Base-by-base conservation (phyloP, 2,888 invertebrate genomes). In the Copidosoma aretas region DNA sequence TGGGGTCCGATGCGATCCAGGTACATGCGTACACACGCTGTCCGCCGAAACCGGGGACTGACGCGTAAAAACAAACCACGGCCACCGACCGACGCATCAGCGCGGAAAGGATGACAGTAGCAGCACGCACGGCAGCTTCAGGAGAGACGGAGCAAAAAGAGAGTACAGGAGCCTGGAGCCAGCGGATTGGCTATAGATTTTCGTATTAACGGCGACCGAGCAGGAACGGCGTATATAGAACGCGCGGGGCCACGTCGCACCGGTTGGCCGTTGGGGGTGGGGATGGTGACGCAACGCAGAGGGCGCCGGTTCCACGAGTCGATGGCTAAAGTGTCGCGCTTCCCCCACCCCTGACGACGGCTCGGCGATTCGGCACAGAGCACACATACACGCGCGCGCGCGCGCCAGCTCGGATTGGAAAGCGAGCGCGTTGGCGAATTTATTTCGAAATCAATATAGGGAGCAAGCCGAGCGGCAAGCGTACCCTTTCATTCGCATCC, bases 381-480 rank as follows among this genome's bases (percentile, higher is more conserved):
- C 8, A 8, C 32, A 32, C 32, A 32, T 8, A 32, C 32, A 32
- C 32, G 8, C 32, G 8, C 32, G 32, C 4, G 32, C 32, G 32
- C 32, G 22, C 19, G 53, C 17, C 32, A n/a, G 39, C 19, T 19
- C 5, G 15, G 59, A 5, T 10, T 22, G 22, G 32, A 32, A 32
- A 32, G 32, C 32, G 32, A 15, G 24, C 8, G 25, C 17, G 25
- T 41, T 43, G 22, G 59, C 60, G 70, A 70, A 70, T 71, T 71
- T 74, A 71, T 74, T 67, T 73, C 70, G 70, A 72, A 77, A 79
- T 79, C 79, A 77, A 79, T 79, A 79, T 75, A 73, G 73, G 65
- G 56, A 67, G 21, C 46, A 43, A 67, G 69, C 71, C 71, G 74
- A 72, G 56, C 74, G 68, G 56, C 58, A 49, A 41, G 54, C 43